Conservation (phyloP, 2,797 vertebrate genomes). For the Lepus oiostolus region DNA sequence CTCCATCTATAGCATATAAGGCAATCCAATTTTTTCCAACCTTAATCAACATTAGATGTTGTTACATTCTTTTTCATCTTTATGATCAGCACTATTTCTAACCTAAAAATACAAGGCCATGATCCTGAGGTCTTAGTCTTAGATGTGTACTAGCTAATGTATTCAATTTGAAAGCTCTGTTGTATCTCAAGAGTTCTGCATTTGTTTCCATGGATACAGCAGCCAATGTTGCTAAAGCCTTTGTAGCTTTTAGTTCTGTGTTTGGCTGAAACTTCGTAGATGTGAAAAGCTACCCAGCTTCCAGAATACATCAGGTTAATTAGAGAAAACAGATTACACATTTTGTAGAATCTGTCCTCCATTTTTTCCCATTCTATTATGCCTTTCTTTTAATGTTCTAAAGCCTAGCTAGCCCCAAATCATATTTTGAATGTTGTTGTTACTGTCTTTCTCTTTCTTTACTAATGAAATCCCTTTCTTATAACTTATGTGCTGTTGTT, state of each 20-base stretch:
- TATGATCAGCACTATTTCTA: slow-evolving; percentile 50
- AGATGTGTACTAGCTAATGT: slow-evolving; percentile 59
- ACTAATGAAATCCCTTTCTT: slow-evolving; percentile 58
- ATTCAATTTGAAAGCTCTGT: slow-evolving; percentile 70
- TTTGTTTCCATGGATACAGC: slow-evolving; percentile 81
- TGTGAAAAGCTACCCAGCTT: slow-evolving; percentile 34
- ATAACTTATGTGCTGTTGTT: slow-evolving; percentile 55
- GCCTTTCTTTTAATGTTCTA: slow-evolving; percentile 51
- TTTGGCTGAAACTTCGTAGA: slow-evolving; percentile 70
- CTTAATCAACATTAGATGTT: not conserved
- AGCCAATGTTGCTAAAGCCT: slow-evolving; percentile 61
- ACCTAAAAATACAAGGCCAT: slow-evolving; percentile 9
- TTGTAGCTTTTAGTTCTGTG: slow-evolving; percentile 74
- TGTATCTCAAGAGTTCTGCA: slow-evolving; percentile 62
- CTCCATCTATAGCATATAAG: slow-evolving; percentile 9
- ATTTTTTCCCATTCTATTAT: slow-evolving; percentile 21
- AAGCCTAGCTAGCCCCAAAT: slow-evolving; percentile 28
- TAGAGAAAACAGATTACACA: slow-evolving; percentile 59
- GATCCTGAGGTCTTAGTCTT: slow-evolving; percentile 22
- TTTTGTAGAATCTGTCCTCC: slow-evolving; percentile 38
- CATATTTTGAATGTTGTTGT: slow-evolving; percentile 34
- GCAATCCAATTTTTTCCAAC: not conserved
- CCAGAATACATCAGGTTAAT: slow-evolving; percentile 39
- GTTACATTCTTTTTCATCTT: slow-evolving; percentile 42
- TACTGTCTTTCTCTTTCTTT: slow-evolving; percentile 64